These are phyloP conservation scores for Gastracanthus pulcherrimus DNA, from an alignment of 2,888 invertebrate species.

Conservation along the genomic window DNA sequence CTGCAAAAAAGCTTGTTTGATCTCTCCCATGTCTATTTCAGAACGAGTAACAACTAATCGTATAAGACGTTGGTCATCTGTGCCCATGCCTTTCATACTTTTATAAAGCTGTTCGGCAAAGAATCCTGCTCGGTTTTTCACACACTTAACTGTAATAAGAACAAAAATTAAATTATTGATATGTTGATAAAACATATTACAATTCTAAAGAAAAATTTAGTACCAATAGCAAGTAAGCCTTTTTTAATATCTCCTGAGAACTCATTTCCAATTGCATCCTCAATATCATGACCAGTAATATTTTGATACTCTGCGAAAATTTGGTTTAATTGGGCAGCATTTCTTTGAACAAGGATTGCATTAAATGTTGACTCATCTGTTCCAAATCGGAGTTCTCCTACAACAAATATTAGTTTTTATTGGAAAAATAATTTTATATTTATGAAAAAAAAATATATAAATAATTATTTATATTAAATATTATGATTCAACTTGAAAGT, in stretches of 20 bases:
- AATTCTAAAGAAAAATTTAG: constrained; percentile 55
- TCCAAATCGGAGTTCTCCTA: constrained; percentile 83
- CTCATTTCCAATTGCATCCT: constrained; percentile 88
- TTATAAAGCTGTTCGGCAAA: constrained; percentile 92
- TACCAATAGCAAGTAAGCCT: constrained; percentile 87
- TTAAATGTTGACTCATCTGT: constrained; percentile 94
- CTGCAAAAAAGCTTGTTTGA: constrained; percentile 87
- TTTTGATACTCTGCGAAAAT: constrained; percentile 86
- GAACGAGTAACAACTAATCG: constrained; percentile 90
- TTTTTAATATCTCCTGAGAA: constrained; percentile 91
- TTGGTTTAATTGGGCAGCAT: constrained; percentile 82
- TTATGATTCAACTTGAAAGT: constrained; percentile 24
- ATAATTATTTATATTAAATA: constrained; percentile 11
- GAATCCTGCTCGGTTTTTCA: constrained; percentile 88
- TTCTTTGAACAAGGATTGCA: constrained; percentile 89
- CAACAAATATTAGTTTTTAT: constrained; percentile 18
- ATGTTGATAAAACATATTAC: no score
- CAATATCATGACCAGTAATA: constrained; percentile 88
- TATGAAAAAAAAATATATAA: neutral
- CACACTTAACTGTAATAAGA: constrained; percentile 82
- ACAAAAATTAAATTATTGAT: no score
- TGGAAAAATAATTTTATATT: neutral
- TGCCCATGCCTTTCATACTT: constrained; percentile 94
- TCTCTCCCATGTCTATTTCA: constrained; percentile 92
- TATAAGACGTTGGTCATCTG: constrained; percentile 91